Conservation (phyloP, 2,113 vertebrate species). For the Dolichotis patagonum region DNA sequence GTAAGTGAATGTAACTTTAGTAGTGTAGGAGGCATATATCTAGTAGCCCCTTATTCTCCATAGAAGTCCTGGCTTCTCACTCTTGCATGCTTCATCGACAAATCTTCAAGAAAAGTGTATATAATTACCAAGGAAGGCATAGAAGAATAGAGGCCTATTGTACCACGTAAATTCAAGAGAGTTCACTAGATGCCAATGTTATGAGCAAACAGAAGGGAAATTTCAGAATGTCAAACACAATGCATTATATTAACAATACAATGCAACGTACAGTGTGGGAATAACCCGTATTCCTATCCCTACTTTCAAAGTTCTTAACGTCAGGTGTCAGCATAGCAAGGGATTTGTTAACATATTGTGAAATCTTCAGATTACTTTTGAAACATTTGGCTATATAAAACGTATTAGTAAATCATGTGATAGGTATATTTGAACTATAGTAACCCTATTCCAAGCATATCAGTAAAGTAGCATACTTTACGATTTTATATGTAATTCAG, state of each 20-base stretch:
- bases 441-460: not conserved
- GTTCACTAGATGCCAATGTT: not conserved
- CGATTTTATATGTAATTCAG: not conserved
- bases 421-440: not conserved
- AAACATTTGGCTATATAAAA: constrained; percentile 13
- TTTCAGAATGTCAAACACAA: not conserved
- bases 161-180: not conserved
- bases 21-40: not conserved
- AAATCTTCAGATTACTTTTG: not conserved
- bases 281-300: not conserved
- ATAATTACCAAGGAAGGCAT: not conserved
- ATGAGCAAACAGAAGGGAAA: not conserved
- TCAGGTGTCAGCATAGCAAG: not conserved
- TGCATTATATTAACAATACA: not conserved
- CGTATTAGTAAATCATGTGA: not conserved
- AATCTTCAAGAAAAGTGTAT: not conserved
- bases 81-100: not conserved
- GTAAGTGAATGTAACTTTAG: not conserved
- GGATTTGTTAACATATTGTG: not conserved
- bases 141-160: not conserved
- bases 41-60: not conserved
- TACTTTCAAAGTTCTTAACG: not conserved
- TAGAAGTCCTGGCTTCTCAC: not conserved
- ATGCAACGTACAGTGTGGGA: not conserved
- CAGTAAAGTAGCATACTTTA: constrained; percentile 1